Conservation (phyloP, 1,140 invertebrate genomes). For the Drosophila pandora region DNA sequence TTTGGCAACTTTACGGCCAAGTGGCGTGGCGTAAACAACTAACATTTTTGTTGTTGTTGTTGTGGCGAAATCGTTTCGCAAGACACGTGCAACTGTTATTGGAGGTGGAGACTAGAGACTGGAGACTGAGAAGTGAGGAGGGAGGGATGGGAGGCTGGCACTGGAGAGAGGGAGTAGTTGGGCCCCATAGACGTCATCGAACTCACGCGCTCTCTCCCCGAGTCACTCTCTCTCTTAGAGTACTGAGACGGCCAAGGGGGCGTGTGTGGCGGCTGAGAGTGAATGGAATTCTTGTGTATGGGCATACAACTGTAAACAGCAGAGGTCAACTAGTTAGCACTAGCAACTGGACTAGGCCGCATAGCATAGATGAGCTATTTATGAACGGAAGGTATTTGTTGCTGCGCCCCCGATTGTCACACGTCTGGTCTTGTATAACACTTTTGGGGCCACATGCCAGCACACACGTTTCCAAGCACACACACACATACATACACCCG, state of each 20-base stretch:
- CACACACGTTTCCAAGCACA: constrained; percentile 6
- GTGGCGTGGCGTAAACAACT: constrained; percentile 27
- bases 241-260: neutral
- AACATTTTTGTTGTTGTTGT: constrained; percentile 19
- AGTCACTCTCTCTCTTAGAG: constrained; percentile 2
- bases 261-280: constrained; percentile 7
- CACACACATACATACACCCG: neutral
- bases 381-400: too few relatives aligned
- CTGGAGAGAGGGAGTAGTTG: neutral
- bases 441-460: constrained; percentile 38
- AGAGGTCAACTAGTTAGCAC: neutral
- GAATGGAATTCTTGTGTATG: constrained; percentile 16
- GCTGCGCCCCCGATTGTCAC: neutral
- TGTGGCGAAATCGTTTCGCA: constrained; percentile 34
- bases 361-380: too few relatives aligned
- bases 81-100: constrained; percentile 30
- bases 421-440: constrained; percentile 46
- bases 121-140: neutral
- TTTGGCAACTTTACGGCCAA: constrained; percentile 27
- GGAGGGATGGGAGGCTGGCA: neutral
- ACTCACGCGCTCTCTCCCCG: constrained; percentile 9
- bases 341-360: neutral
- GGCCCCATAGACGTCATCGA: constrained; percentile 34
- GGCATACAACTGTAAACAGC: constrained; percentile 1
- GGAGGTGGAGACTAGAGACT: neutral